Evolutionary conservation across 2,888 invertebrate species (phyloP).

Genomic region (Nomada fabriciana): DNA sequence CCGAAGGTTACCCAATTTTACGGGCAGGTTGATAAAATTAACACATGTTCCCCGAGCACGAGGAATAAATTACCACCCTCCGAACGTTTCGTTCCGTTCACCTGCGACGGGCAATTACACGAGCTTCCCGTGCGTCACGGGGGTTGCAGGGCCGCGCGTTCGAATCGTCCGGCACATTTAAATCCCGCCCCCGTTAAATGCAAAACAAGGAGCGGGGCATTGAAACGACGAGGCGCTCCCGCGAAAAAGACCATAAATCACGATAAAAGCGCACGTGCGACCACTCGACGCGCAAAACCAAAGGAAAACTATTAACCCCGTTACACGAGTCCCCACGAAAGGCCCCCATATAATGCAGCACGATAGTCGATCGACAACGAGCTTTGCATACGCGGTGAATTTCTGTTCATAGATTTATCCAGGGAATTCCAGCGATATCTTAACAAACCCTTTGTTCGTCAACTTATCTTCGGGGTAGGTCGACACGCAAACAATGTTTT

Average conservation of each 20-base stretch:
- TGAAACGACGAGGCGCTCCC: conserved; percentile 18
- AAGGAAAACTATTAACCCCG: conserved; percentile 70
- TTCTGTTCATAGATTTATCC: neutral
- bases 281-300: conserved; percentile 71
- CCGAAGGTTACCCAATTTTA: neutral
- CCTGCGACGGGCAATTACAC: conserved; percentile 50
- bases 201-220: conserved; percentile 75
- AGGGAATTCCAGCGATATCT: neutral
- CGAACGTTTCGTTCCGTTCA: conserved; percentile 37
- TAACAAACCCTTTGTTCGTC: neutral
- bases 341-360: conserved; percentile 12
- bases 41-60: neutral
- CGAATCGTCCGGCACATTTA: conserved; percentile 52
- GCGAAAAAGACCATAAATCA: conserved; percentile 81
- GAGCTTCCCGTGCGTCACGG: conserved; percentile 2
- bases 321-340: conserved; percentile 48
- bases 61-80: conserved; percentile 31
- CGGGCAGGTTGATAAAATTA: conserved; percentile 4
- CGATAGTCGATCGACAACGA: conserved; percentile 12
- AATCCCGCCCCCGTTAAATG: conserved; percentile 81
- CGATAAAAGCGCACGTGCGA: conserved; percentile 83
- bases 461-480: neutral
- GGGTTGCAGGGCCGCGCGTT: conserved; percentile 13
- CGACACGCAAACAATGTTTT: too few species aligned
- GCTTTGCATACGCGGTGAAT: conserved; percentile 23